Conservation (phyloP, 2,113 vertebrate species). For the Grammomys dolichurus region DNA sequence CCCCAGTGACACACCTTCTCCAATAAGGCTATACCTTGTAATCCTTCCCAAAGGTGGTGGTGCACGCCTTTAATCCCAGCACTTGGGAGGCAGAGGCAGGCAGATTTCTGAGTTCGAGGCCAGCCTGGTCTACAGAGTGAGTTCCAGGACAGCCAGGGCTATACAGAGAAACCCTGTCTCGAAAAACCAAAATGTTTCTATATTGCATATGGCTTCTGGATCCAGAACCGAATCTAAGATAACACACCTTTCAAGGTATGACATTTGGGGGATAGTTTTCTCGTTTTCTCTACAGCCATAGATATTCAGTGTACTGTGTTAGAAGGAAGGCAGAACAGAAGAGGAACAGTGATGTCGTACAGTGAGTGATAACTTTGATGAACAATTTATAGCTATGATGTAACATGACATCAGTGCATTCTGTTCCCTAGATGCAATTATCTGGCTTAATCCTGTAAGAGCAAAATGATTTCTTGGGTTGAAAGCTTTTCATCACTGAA, state of each 20-base stretch:
- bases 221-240: constrained; percentile 11
- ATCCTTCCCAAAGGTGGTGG: neutral
- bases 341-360: neutral
- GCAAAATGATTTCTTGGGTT: constrained; percentile 31
- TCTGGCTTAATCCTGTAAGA: constrained; percentile 11
- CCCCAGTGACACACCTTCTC: neutral
- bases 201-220: neutral
- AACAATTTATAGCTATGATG: constrained; percentile 13
- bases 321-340: neutral
- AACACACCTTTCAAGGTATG: constrained; percentile 32
- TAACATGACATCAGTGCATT: neutral
- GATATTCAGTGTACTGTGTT: neutral
- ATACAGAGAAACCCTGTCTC: too few species aligned
- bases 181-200: neutral
- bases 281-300: neutral
- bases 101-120: too few species aligned
- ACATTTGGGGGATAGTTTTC: constrained; percentile 4
- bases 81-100: too few species aligned
- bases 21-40: neutral
- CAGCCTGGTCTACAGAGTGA: too few species aligned
- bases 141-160: too few species aligned
- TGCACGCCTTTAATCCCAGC: too few species aligned
- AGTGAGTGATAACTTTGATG: neutral
- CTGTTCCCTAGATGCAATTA: neutral
- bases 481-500: neutral